Base-by-base conservation (phyloP, 2,888 invertebrate genomes). In the Folsomia candida region DNA sequence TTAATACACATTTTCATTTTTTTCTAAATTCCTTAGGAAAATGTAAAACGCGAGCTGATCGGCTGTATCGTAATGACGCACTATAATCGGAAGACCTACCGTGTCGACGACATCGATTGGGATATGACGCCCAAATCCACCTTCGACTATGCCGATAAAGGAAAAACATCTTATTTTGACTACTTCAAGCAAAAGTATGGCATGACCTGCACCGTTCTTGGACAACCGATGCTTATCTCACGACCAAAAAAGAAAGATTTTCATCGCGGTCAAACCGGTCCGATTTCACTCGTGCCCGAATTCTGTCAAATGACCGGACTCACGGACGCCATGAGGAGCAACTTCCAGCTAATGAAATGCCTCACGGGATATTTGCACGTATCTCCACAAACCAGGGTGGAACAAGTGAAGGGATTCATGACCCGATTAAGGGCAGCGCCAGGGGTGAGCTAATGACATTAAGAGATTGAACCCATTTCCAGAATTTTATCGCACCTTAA, bases 271-370 rank as follows among this genome's bases (percentile, higher is more conserved):
- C 68, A 72, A 24, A 76, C 73, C 1, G 72, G 69, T 11, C 75
- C 73, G 0, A 73, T 80, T 67, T 88, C 89, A 69, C 85, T 97
- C 25, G 86, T 98, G 14, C 97, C 97, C 0, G 97, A 97, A 83
- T 84, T 97, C 6, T 94, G 94, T 80, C 91, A 89, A 81, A 84
- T 96, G 81, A 94, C 97, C 0, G 97, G 97, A 0, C 83, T 97
- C 0, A 91, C 92, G 0, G 96, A 97, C 79, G 88, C 88, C 51
- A 90, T 96, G 85, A 85, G 93, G 1, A 85, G 84, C 24, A 92
- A 97, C 84, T 91, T 90, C 82, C 87, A 87, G 78, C 86, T 96
- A 0, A 96, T 97, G 94, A 90, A 90, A 81, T 92, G 92, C 75
- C 88, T 95, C 0, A 90, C 90, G 0, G 85, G 86, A 0, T 89